phyloP scores from a whole-genome alignment of 2,797 vertebrate species.

The Gorsachius magnificus region DNA sequence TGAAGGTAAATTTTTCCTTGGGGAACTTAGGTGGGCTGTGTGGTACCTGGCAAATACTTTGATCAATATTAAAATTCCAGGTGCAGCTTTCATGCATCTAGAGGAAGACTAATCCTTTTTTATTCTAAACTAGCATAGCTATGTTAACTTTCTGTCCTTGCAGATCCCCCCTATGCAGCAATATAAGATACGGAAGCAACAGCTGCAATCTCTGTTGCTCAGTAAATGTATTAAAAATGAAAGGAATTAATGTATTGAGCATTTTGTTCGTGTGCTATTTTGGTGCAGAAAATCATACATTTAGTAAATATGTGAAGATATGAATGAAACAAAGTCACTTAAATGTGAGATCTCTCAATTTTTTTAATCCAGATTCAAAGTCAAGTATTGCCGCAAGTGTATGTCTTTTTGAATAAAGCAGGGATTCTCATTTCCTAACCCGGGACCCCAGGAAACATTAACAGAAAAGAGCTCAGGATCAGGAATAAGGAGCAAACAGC shows the following conservation, averaged over 20 bases:
- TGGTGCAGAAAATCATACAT: neutral
- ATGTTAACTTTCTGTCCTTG: neutral
- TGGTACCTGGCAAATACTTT: neutral
- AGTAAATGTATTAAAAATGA: neutral
- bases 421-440: neutral
- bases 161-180: neutral
- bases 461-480: neutral
- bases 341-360: neutral
- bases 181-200: neutral
- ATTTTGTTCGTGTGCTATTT: neutral
- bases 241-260: neutral
- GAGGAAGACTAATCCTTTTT: neutral
- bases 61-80: conserved; percentile 1
- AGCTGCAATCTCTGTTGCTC: neutral
- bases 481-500: neutral
- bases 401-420: neutral
- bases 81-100: neutral
- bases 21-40: neutral
- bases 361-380: neutral
- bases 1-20: neutral
- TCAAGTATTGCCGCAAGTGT: neutral
- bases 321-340: neutral
- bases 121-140: neutral
- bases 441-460: neutral
- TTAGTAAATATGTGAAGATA: neutral